phyloP scores from a whole-genome alignment of 2,797 vertebrate genomes.

The Betta splendens region DNA sequence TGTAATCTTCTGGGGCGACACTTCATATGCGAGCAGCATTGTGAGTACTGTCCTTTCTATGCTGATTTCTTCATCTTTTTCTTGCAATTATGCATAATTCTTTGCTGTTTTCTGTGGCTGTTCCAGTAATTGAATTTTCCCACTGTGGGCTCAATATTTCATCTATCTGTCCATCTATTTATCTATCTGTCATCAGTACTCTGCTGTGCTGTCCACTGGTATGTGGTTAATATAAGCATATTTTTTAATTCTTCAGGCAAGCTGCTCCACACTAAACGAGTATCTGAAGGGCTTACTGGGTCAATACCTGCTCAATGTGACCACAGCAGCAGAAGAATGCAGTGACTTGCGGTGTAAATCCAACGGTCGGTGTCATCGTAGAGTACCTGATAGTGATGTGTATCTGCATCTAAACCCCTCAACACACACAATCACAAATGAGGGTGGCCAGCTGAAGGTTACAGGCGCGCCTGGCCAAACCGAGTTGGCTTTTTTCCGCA shows the following conservation, averaged over 20 bases:
- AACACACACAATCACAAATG: constrained; percentile 74
- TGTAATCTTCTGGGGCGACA: constrained; percentile 93
- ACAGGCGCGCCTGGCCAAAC: constrained; percentile 59
- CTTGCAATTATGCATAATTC: no score
- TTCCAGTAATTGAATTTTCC: no score
- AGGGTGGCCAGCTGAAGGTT: constrained; percentile 65
- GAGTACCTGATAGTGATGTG: constrained; percentile 59
- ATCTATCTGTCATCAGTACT: neutral
- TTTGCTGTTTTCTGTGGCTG: no score
- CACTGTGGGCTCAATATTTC: no score
- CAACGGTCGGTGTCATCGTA: constrained; percentile 82
- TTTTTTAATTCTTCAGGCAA: constrained; percentile 55
- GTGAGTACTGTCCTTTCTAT: constrained; percentile 72
- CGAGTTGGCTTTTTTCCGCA: constrained; percentile 62
- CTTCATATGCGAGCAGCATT: constrained; percentile 82
- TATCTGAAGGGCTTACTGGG: constrained; percentile 80
- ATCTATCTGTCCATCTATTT: no score
- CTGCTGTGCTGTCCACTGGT: neutral
- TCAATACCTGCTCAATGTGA: constrained; percentile 84
- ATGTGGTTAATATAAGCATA: no score
- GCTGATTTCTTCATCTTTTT: constrained; percentile 13
- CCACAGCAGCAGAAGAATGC: constrained; percentile 81
- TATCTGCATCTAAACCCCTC: constrained; percentile 82
- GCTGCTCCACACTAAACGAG: constrained; percentile 73
- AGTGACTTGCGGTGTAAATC: constrained; percentile 75